Evolutionary conservation across 2,797 vertebrate genomes (phyloP).

Genomic region (Margarornis squamiger): DNA sequence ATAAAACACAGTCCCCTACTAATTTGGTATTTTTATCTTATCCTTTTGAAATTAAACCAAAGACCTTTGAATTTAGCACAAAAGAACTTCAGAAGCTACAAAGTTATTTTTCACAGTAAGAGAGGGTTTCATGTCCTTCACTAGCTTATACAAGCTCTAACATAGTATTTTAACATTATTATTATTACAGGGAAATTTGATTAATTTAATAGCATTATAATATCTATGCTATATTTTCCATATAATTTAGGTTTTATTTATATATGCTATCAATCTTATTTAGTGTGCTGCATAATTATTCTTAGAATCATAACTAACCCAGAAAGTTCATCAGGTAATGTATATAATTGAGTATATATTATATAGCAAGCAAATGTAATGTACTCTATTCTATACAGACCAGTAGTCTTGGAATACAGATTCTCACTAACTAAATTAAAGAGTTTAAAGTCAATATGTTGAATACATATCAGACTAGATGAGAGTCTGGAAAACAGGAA

Average conservation of each 20-base stretch:
- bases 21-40: neutral
- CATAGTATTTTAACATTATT: neutral
- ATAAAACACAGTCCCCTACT: neutral
- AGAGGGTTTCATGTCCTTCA: neutral
- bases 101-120: neutral
- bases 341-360: neutral
- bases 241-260: neutral
- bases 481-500: neutral
- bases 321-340: neutral
- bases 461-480: neutral
- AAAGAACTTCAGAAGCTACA: neutral
- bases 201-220: neutral
- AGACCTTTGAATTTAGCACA: neutral
- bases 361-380: neutral
- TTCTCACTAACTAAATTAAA: neutral
- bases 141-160: neutral
- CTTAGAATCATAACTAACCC: neutral
- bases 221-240: neutral
- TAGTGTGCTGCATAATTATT: neutral
- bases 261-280: neutral
- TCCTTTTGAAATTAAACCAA: neutral
- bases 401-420: neutral
- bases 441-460: neutral
- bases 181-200: neutral
- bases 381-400: neutral